These are phyloP conservation scores for Polypterus bichir DNA, from an alignment of 2,113 vertebrate species.

Conservation along the genomic window DNA sequence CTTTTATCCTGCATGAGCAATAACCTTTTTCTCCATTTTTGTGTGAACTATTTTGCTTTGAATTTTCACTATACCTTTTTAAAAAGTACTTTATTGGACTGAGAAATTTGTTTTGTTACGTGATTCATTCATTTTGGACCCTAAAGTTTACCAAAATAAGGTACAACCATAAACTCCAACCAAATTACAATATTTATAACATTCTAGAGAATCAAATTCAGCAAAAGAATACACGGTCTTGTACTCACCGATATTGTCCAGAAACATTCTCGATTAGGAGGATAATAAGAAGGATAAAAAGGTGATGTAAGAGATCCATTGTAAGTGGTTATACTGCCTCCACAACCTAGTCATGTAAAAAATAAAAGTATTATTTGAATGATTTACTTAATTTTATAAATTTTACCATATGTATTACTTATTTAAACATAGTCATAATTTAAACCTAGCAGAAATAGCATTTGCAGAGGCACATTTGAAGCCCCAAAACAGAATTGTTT, in stretches of 20 bases:
- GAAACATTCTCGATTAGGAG: slow-evolving; percentile 5
- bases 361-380: no score
- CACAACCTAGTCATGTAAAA: slow-evolving; percentile 6
- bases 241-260: slow-evolving; percentile 12
- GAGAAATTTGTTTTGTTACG: no score
- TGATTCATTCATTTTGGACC: no score
- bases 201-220: neutral
- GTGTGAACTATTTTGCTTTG: no score
- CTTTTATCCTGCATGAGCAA: no score
- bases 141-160: no score
- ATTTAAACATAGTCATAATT: neutral
- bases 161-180: no score
- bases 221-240: neutral
- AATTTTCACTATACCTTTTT: no score
- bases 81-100: no score
- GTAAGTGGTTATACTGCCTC: slow-evolving; percentile 9
- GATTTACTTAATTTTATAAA: no score
- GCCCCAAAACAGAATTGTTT: neutral
- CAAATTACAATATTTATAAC: neutral
- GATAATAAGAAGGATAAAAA: slow-evolving; percentile 8
- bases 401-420: no score
- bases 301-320: slow-evolving; percentile 7
- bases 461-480: neutral
- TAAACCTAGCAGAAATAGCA: neutral
- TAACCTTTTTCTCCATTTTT: no score